These are phyloP conservation scores for Oenanthe oenanthe DNA, from an alignment of 2,113 vertebrate species.

Conservation along the genomic window DNA sequence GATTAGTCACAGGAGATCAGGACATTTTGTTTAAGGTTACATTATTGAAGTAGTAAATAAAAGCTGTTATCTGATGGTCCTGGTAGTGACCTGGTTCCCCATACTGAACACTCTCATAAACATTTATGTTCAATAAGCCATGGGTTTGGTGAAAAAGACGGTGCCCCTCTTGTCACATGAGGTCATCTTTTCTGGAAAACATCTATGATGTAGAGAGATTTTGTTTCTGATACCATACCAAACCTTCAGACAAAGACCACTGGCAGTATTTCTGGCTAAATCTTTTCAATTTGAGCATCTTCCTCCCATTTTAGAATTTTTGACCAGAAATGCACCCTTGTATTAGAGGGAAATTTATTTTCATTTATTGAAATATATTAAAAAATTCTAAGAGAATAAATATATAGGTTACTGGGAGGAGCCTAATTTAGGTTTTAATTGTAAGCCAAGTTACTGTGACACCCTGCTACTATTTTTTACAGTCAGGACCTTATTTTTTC, in stretches of 20 bases:
- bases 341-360: not conserved
- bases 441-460: not conserved
- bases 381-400: not conserved
- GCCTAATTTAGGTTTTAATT: not conserved
- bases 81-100: not conserved
- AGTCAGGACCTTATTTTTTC: not conserved
- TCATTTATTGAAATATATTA: not conserved
- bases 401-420: not conserved
- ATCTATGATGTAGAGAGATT: not conserved
- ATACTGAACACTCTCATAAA: not conserved
- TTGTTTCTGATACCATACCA: accelerated
- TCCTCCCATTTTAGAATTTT: not conserved
- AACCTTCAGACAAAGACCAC: not conserved
- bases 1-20: not conserved
- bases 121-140: not conserved
- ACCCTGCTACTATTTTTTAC: not conserved
- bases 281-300: not conserved
- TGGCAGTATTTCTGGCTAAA: not conserved
- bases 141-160: not conserved
- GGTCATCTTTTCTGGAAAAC: not conserved
- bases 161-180: not conserved
- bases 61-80: not conserved
- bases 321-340: accelerated
- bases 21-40: not conserved
- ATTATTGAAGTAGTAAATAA: conserved; percentile 37